phyloP scores from a whole-genome alignment of 2,888 invertebrate species.

The Troides helena region DNA sequence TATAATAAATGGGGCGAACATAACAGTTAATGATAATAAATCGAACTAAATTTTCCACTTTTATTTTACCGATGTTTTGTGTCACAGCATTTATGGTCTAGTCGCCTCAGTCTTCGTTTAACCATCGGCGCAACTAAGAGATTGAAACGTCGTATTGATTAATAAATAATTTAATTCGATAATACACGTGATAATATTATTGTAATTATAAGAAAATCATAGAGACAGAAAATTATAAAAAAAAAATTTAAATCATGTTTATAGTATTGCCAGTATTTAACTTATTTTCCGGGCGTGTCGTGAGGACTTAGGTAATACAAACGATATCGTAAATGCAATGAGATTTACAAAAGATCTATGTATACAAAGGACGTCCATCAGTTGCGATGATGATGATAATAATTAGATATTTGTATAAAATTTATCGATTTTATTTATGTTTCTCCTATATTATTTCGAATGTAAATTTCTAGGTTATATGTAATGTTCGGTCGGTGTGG shows the following conservation, averaged over 20 bases:
- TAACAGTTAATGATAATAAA: too few species aligned
- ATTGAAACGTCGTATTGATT: too few species aligned
- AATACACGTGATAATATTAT: too few species aligned
- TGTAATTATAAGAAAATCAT: too few species aligned
- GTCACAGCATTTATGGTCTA: neutral
- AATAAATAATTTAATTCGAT: too few species aligned
- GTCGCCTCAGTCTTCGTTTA: too few species aligned
- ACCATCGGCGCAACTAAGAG: too few species aligned
- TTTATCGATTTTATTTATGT: conserved; percentile 55
- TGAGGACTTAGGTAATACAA: conserved; percentile 34
- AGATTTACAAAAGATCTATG: too few species aligned
- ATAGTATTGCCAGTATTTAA: neutral
- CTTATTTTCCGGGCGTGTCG: conserved; percentile 20
- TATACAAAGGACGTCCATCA: too few species aligned
- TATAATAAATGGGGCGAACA: neutral
- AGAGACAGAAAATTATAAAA: too few species aligned
- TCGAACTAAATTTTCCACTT: neutral
- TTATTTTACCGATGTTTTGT: neutral
- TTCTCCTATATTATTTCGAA: conserved; percentile 55
- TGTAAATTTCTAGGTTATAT: neutral
- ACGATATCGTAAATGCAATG: too few species aligned
- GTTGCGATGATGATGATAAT: too few species aligned
- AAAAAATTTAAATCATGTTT: neutral
- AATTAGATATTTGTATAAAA: conserved; percentile 35
- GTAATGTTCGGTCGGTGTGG: neutral